Conservation (phyloP, 2,113 vertebrate genomes). For the Cyrtonyx montezumae region DNA sequence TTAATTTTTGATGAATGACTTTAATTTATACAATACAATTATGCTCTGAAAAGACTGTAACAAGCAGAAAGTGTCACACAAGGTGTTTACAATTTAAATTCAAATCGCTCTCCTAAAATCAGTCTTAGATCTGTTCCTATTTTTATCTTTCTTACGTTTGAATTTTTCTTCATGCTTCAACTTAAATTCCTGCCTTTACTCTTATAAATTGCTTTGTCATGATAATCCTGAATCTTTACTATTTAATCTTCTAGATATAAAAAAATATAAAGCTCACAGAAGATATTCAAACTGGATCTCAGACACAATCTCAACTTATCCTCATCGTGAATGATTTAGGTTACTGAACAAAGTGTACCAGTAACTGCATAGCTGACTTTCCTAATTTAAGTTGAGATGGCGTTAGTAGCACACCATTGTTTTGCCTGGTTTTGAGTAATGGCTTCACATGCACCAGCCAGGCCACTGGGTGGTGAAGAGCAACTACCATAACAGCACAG, state of each 20-base stretch:
- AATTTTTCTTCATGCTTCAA: neutral
- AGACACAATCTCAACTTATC: neutral
- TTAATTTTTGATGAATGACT: constrained; percentile 33
- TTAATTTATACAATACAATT: constrained; percentile 12
- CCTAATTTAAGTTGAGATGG: neutral
- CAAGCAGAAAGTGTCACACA: neutral
- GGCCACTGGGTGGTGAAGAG: neutral
- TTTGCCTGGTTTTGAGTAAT: too few relatives aligned
- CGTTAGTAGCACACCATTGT: too few relatives aligned
- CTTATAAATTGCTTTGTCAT: neutral
- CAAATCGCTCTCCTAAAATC: neutral
- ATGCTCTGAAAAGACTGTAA: neutral
- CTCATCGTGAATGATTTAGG: neutral
- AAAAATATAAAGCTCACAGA: neutral
- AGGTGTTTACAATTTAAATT: neutral
- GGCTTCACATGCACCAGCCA: neutral
- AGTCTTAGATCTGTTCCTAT: neutral
- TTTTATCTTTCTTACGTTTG: neutral
- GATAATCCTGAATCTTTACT: neutral
- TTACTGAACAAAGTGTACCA: neutral
- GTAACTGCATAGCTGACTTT: neutral
- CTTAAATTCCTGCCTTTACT: neutral
- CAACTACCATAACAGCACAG: too few relatives aligned
- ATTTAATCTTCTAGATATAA: neutral
- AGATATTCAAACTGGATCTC: neutral